These are phyloP conservation scores for Xiphias gladius DNA, from an alignment of 2,113 vertebrate species.

Conservation along the genomic window DNA sequence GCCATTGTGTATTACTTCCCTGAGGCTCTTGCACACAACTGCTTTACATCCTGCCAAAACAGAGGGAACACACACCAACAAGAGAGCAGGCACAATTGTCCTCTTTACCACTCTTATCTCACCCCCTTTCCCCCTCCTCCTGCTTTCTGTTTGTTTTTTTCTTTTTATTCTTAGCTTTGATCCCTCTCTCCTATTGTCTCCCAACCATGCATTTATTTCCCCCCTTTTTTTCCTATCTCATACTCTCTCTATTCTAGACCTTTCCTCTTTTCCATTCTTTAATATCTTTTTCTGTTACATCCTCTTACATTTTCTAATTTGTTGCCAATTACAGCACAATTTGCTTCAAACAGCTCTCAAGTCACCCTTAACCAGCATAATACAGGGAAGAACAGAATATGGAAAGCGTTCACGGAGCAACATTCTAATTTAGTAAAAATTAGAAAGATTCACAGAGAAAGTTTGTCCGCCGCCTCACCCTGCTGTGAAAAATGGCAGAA, in stretches of 20 bases:
- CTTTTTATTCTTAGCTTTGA: slow-evolving; percentile 15
- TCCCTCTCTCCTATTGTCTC: slow-evolving; percentile 59
- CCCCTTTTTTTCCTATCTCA: slow-evolving; percentile 4
- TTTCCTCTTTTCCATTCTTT: slow-evolving; percentile 13
- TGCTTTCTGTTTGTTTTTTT: slow-evolving; percentile 41
- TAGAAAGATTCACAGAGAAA: background rate
- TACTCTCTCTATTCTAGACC: background rate
- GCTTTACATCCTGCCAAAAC: slow-evolving; percentile 59
- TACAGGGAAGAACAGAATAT: slow-evolving; percentile 3
- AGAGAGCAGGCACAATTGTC: slow-evolving; percentile 56
- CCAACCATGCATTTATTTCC: slow-evolving; percentile 30
- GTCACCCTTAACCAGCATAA: background rate
- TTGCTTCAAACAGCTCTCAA: slow-evolving; percentile 20
- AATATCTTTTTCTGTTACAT: slow-evolving; percentile 5
- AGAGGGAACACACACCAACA: slow-evolving; percentile 54
- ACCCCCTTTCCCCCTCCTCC: slow-evolving; percentile 27
- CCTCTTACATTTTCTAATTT: slow-evolving; percentile 5
- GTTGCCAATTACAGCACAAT: slow-evolving; percentile 26
- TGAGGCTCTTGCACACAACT: slow-evolving; percentile 52
- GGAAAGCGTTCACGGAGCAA: background rate
- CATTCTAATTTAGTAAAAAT: slow-evolving; percentile 25
- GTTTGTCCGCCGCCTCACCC: background rate
- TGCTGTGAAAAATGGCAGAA: background rate
- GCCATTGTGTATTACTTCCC: slow-evolving; percentile 57
- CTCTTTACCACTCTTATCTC: slow-evolving; percentile 55